Evolutionary conservation across 1,140 invertebrate species (phyloP), one percentile per base, ranked within the genome.

Genomic region (Eufriesea mexicana): DNA sequence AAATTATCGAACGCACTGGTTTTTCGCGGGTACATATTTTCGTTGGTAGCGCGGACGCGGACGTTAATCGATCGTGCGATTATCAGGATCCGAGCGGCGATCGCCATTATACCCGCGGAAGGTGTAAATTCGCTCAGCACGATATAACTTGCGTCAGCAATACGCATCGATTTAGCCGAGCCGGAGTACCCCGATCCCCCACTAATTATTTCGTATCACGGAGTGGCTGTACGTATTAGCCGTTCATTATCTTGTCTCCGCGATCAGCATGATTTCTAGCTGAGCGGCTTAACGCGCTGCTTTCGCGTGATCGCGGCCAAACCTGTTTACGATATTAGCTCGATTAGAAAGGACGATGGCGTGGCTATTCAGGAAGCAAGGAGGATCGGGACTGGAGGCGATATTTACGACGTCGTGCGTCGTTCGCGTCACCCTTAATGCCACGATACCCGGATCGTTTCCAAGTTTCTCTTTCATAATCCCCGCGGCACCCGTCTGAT

Each of bases 161-260:
- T 62, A 73, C 77, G 70, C 61, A 77, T 79, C 86, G 83, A 79
- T 87, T 87, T 71, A 81, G 66, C 84, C 49, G 42, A 35, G 35
- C 42, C 55, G 75, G 18, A 79, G 28, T 51, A 59, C 72, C 35
- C 10, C 83, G 79, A 88, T 88, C 71, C 67, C 23, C 61, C 75
- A 54, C 87, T 88, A 88, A 88, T 88, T 88, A 88, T 88, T 88
- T 88, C 86, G 59, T 85, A 88, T 85, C 84, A 66, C 25, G 25
- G 45, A 87, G 68, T 79, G 62, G 67, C 83, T 73, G 71, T 59
- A 62, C 70, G 75, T 80, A 88, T 88, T 88, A 87, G 51, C 74
- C 68, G 66, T 68, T 84, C 74, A 87, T 88, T 88, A 88, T 85
- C 83, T 71, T 85, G 78, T 87, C 86, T 47, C 78, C 59, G 55